phyloP scores from a whole-genome alignment of 2,888 invertebrate species.

The Spicauda simplicius region DNA sequence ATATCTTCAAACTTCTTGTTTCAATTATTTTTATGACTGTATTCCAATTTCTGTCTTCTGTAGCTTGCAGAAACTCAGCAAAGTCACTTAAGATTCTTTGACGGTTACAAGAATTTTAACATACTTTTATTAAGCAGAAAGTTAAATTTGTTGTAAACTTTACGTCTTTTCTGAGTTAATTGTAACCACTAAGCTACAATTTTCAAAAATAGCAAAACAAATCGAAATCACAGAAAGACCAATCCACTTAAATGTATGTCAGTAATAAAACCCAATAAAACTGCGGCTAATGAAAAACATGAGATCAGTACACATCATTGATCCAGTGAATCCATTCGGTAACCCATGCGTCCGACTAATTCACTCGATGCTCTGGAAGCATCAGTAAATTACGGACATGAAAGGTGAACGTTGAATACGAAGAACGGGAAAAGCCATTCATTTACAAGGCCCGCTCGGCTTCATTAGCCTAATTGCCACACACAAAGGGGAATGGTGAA shows the following conservation, averaged over 20 bases:
- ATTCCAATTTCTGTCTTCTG: no score
- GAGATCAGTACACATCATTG: constrained; percentile 32
- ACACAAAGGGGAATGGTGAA: constrained; percentile 77
- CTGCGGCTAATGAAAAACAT: constrained; percentile 34
- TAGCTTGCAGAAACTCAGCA: no score
- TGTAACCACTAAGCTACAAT: no score
- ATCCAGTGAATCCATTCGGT: constrained; percentile 30
- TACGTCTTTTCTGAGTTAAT: no score
- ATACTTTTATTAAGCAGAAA: no score
- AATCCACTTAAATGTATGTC: constrained; percentile 23
- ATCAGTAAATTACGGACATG: constrained; percentile 81
- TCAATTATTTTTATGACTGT: no score
- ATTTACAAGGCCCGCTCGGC: constrained; percentile 69
- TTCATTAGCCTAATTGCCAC: constrained; percentile 83
- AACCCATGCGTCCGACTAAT: constrained; percentile 52
- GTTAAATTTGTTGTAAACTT: no score
- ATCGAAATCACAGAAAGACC: background rate
- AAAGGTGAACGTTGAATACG: constrained; percentile 77
- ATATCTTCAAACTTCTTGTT: no score
- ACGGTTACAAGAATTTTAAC: no score
- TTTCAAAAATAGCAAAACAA: background rate
- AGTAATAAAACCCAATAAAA: constrained; percentile 29
- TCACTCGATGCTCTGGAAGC: constrained; percentile 61
- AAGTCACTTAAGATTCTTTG: no score
- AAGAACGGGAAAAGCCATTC: constrained; percentile 74